phyloP scores from a whole-genome alignment of 2,797 vertebrate genomes.

The Pangasius sanitwongsei region DNA sequence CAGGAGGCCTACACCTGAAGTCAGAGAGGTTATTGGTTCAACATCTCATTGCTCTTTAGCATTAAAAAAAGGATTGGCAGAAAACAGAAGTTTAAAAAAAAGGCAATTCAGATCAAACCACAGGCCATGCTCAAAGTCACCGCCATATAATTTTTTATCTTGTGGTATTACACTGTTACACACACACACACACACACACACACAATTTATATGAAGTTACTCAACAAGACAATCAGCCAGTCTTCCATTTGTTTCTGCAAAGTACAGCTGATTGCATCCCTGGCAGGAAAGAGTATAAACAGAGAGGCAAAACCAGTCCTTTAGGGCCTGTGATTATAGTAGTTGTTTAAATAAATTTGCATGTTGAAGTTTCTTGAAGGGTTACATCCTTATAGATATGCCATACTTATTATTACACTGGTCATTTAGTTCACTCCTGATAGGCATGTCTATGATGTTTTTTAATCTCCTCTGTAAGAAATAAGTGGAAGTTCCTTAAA shows the following conservation, averaged over 20 bases:
- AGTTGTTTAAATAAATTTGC: neutral
- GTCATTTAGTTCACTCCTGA: neutral
- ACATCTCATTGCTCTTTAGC: neutral
- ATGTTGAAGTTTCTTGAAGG: neutral
- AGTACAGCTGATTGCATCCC: neutral
- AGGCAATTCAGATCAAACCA: neutral
- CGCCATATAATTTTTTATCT: neutral
- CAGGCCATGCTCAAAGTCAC: neutral
- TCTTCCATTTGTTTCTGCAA: neutral
- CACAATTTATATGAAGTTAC: too few relatives aligned
- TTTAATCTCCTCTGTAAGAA: neutral
- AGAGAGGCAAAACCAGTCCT: neutral
- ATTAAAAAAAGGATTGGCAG: neutral
- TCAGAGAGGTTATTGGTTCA: constrained; percentile 71
- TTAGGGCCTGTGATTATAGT: neutral
- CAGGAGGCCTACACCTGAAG: constrained; percentile 77
- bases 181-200: neutral
- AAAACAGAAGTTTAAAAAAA: neutral
- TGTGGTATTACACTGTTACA: neutral
- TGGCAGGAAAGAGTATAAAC: neutral
- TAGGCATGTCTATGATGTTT: neutral
- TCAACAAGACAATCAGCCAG: neutral
- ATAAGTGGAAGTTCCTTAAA: neutral
- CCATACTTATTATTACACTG: neutral
- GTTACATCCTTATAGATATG: neutral